phyloP scores from a whole-genome alignment of 2,888 invertebrate genomes.

The Ctenicera cuprea region DNA sequence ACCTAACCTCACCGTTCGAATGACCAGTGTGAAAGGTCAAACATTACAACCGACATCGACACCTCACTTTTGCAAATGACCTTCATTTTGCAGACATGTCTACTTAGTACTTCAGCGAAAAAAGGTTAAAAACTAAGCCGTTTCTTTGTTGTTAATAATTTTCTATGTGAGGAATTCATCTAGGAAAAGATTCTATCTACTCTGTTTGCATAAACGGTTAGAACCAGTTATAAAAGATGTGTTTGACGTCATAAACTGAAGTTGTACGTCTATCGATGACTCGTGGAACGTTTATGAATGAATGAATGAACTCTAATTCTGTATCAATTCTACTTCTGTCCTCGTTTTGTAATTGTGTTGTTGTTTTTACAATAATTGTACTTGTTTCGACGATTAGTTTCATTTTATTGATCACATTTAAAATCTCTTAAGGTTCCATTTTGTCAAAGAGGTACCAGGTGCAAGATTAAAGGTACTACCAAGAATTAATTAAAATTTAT shows the following conservation, averaged over 20 bases:
- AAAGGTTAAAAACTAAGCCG: background rate
- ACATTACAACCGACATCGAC: background rate
- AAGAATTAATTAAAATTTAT: too few species aligned
- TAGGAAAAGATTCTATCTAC: background rate
- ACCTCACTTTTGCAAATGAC: background rate
- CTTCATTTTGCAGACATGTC: background rate
- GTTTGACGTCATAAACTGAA: constrained; percentile 13
- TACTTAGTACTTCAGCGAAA: too few species aligned
- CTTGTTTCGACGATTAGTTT: background rate
- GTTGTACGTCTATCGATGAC: constrained; percentile 14
- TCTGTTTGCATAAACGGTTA: constrained; percentile 18
- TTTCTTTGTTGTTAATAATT: background rate
- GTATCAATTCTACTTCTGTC: constrained; percentile 1
- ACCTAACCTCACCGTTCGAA: background rate
- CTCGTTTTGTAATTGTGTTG: background rate
- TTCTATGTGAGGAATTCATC: background rate
- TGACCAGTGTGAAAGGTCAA: constrained; percentile 9
- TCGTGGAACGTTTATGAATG: constrained; percentile 17
- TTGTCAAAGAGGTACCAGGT: too few species aligned
- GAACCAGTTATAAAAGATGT: constrained; percentile 9
- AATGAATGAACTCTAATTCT: constrained; percentile 12
- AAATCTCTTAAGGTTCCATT: too few species aligned
- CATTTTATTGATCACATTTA: background rate
- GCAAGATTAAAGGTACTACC: too few species aligned
- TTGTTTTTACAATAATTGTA: background rate